These are phyloP conservation scores for Percopsis omiscomaycus DNA, from an alignment of 2,797 vertebrate species.

Conservation along the genomic window DNA sequence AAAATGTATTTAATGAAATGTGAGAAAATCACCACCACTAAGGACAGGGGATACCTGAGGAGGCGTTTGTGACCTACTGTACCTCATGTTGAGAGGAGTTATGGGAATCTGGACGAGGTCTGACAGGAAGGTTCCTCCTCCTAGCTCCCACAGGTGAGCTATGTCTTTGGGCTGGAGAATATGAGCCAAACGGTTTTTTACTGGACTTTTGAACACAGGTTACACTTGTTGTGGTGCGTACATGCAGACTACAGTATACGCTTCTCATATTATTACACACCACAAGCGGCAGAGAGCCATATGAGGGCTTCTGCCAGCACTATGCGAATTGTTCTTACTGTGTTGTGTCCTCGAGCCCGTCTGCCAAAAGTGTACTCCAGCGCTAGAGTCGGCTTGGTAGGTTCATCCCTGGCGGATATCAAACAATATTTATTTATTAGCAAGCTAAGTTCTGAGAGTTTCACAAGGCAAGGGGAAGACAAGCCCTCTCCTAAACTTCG, in stretches of 20 bases:
- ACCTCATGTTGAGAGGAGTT: slow-evolving; percentile 82
- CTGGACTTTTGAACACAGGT: background rate
- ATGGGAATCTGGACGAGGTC: slow-evolving; percentile 90
- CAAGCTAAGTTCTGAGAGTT: background rate
- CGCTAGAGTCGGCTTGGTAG: slow-evolving; percentile 90
- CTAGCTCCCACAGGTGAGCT: slow-evolving; percentile 95
- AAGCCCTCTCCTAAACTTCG: too few species aligned
- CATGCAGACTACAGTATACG: background rate
- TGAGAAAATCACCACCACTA: background rate
- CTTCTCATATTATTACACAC: background rate
- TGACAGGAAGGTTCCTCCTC: slow-evolving; percentile 89
- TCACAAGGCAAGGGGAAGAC: background rate
- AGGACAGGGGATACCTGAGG: background rate
- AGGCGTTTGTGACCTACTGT: slow-evolving; percentile 21
- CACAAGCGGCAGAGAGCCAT: too few species aligned
- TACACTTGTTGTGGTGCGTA: background rate
- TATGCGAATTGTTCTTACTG: slow-evolving; percentile 66
- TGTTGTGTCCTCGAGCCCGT: slow-evolving; percentile 86
- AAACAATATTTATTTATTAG: background rate
- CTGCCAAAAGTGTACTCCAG: slow-evolving; percentile 95
- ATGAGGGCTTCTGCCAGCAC: background rate
- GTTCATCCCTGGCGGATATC: slow-evolving; percentile 82
- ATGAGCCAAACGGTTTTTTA: slow-evolving; percentile 6
- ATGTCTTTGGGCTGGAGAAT: slow-evolving; percentile 88
- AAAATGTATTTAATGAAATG: too few species aligned